Percentiles rank a stretch among this genome's conserved stretches.
Conservation (phyloP, 1,140 invertebrate genomes). For the Philaenus spumarius region DNA sequence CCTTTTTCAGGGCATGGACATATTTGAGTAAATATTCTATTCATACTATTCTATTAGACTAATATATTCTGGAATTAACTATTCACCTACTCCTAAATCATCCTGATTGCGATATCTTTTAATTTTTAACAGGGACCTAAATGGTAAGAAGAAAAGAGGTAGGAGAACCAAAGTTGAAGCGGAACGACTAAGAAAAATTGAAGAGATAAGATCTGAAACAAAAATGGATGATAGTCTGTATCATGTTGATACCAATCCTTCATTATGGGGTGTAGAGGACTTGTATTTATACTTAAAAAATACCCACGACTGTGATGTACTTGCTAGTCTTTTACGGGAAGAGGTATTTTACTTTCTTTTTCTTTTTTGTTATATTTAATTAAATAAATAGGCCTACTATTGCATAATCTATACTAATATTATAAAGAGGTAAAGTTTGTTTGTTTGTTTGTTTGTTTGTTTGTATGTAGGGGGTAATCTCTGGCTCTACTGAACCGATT, state of each 20-base stretch:
- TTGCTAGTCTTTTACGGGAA: slow-evolving; percentile 57
- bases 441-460: too few species aligned
- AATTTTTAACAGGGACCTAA: neutral
- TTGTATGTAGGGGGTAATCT: too few species aligned
- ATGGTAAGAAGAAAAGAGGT: slow-evolving; percentile 41
- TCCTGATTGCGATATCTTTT: slow-evolving; percentile 10
- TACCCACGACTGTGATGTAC: slow-evolving; percentile 60
- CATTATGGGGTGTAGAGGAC: slow-evolving; percentile 65
- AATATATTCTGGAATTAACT: too few species aligned
- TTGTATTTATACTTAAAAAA: slow-evolving; percentile 60
- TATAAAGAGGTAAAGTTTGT: too few species aligned
- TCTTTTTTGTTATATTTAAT: too few species aligned
- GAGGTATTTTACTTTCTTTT: slow-evolving; percentile 40
- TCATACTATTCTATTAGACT: too few species aligned
- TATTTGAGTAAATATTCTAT: too few species aligned
- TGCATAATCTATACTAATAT: too few species aligned
- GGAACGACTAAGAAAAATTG: slow-evolving; percentile 20
- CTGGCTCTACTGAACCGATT: too few species aligned
- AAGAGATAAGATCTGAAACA: slow-evolving; percentile 34
- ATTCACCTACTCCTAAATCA: too few species aligned
- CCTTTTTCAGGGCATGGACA: too few species aligned
- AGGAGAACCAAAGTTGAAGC: slow-evolving; percentile 42
- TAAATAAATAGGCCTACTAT: too few species aligned
- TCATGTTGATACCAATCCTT: slow-evolving; percentile 56
- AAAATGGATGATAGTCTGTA: slow-evolving; percentile 39